Conservation (phyloP, 1,140 invertebrate species). For the Lepidurus couesii region DNA sequence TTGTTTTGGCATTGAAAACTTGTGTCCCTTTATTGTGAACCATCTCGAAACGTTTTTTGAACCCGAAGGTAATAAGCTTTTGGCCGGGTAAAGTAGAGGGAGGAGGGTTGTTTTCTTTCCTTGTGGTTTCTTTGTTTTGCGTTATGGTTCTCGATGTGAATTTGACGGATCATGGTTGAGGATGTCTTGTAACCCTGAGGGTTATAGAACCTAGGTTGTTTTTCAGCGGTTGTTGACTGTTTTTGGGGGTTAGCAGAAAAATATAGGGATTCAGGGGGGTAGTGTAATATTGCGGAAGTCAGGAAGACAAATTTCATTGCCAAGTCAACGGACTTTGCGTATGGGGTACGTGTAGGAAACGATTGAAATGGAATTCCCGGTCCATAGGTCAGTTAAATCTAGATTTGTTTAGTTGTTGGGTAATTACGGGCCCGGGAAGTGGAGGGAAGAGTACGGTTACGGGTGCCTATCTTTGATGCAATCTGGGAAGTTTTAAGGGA, state of each 20-base stretch:
- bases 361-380: neutral
- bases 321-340: neutral
- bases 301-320: neutral
- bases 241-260: neutral
- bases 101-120: neutral
- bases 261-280: neutral
- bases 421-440: too few species aligned
- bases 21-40: neutral
- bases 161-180: too few species aligned
- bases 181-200: too few species aligned
- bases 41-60: neutral
- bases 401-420: neutral
- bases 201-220: neutral
- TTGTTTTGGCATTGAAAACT: constrained; percentile 11
- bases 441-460: too few species aligned
- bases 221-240: neutral
- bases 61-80: neutral
- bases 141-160: neutral
- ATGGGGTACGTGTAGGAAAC: neutral
- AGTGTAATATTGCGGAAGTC: neutral
- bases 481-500: too few species aligned
- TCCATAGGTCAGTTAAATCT: neutral
- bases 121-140: neutral
- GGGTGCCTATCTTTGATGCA: too few species aligned
- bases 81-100: neutral